Conservation (phyloP, 2,113 vertebrate genomes). For the Bufo gargarizans region DNA sequence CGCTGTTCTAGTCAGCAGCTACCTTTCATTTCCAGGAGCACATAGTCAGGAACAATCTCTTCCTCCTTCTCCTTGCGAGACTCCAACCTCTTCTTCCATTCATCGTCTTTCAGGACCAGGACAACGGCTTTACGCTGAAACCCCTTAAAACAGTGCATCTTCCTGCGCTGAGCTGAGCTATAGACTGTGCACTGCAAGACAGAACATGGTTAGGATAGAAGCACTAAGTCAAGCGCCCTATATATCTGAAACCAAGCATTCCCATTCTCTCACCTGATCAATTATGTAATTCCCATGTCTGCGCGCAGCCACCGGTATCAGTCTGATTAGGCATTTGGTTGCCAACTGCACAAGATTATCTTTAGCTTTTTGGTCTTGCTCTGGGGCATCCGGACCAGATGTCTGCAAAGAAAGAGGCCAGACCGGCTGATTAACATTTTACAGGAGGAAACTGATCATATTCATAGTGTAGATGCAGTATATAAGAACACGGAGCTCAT, state of each 20-base stretch:
- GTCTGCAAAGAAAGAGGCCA: slow-evolving; percentile 61
- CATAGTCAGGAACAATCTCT: slow-evolving; percentile 79
- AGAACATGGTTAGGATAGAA: background rate
- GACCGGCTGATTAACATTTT: background rate
- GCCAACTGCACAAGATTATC: slow-evolving; percentile 81
- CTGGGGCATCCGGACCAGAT: slow-evolving; percentile 65
- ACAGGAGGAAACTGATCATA: background rate
- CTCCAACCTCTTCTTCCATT: slow-evolving; percentile 81
- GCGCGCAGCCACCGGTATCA: slow-evolving; percentile 81
- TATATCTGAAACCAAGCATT: background rate
- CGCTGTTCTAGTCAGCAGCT: background rate
- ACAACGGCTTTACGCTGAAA: slow-evolving; percentile 79
- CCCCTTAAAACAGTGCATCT: slow-evolving; percentile 80
- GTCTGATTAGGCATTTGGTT: slow-evolving; percentile 83
- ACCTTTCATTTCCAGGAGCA: slow-evolving; percentile 90
- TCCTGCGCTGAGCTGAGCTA: slow-evolving; percentile 83
- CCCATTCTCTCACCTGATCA: slow-evolving; percentile 79
- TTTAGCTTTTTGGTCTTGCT: slow-evolving; percentile 69
- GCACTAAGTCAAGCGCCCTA: background rate
- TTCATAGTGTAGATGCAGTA: no score
- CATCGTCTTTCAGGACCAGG: slow-evolving; percentile 78
- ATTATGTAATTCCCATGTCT: slow-evolving; percentile 86
- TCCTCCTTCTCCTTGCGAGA: slow-evolving; percentile 70
- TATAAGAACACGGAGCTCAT: no score
- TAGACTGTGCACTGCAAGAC: slow-evolving; percentile 80